A percentile compares a stretch with the other conserved stretches of the same genome.
phyloP scores from a whole-genome alignment of 2,797 vertebrate species.

The Syngnathus acus region DNA sequence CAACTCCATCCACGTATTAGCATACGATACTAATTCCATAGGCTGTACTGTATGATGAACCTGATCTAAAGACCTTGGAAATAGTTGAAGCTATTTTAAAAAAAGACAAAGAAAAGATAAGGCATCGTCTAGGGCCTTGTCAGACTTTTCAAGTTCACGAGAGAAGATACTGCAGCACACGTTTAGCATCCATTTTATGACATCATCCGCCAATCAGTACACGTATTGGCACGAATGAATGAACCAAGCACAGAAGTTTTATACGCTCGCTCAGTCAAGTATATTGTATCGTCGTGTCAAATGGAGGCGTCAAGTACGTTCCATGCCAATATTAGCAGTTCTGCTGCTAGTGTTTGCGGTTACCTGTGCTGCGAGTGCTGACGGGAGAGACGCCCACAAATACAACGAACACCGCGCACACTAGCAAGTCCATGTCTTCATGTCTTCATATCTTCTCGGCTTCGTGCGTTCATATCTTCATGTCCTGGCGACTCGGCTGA shows the following conservation, averaged over 20 bases:
- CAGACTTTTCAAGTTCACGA: not conserved
- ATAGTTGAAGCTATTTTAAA: not conserved
- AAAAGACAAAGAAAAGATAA: not conserved
- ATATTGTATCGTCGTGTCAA: no score
- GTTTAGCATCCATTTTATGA: not conserved
- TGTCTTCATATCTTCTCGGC: not conserved
- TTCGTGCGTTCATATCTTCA: slow-evolving; percentile 18
- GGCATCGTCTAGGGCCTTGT: not conserved
- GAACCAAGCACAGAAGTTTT: not conserved
- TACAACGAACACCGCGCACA: slow-evolving; percentile 28
- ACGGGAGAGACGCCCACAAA: slow-evolving; percentile 28
- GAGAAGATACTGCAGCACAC: not conserved
- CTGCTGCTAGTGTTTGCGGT: not conserved
- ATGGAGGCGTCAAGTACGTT: not conserved
- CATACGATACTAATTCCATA: no score
- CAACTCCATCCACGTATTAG: no score
- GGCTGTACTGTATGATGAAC: not conserved
- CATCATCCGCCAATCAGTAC: not conserved
- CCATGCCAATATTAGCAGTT: not conserved
- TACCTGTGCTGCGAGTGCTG: slow-evolving; percentile 13
- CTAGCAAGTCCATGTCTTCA: slow-evolving; percentile 28
- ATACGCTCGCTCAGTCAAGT: not conserved
- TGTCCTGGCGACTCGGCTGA: not conserved
- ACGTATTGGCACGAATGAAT: not conserved
- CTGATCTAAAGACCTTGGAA: not conserved